Evolutionary conservation across 1,140 invertebrate genomes (phyloP).

Genomic region (Drosophila seguyi): DNA sequence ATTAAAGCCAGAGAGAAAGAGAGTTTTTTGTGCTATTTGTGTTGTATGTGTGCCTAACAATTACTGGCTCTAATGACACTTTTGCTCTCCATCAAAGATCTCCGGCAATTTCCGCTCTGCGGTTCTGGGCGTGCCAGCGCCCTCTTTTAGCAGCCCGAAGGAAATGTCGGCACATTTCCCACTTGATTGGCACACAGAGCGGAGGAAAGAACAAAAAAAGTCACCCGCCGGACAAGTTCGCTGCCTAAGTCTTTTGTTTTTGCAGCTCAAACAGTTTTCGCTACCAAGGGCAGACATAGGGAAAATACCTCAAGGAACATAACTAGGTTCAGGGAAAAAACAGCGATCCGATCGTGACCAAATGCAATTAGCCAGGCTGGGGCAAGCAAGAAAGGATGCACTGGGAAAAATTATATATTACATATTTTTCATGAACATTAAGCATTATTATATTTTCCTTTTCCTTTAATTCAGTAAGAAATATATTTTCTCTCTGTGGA

Average conservation of each 20-base stretch:
- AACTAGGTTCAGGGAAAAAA: slow-evolving; percentile 49
- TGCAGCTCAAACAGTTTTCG: slow-evolving; percentile 58
- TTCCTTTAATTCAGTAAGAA: neutral
- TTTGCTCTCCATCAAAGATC: slow-evolving; percentile 64
- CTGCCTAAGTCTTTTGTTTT: slow-evolving; percentile 72
- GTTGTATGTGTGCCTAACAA: slow-evolving; percentile 27
- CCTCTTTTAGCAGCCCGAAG: slow-evolving; percentile 56
- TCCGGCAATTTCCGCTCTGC: slow-evolving; percentile 64
- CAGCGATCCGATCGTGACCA: slow-evolving; percentile 70
- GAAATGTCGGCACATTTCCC: slow-evolving; percentile 65
- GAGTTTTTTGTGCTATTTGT: neutral
- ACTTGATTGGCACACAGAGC: slow-evolving; percentile 63
- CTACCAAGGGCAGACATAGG: slow-evolving; percentile 71
- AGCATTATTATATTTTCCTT: too few relatives aligned
- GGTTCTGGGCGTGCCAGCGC: slow-evolving; percentile 41
- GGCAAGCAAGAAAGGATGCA: slow-evolving; percentile 24
- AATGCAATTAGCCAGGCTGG: slow-evolving; percentile 74
- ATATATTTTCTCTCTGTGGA: neutral
- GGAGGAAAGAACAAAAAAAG: slow-evolving; percentile 25
- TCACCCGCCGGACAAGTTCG: slow-evolving; percentile 52
- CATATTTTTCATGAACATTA: neutral
- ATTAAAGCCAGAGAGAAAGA: slow-evolving; percentile 26
- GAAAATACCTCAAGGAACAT: slow-evolving; percentile 47
- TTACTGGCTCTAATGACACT: slow-evolving; percentile 69
- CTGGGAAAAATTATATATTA: slow-evolving; percentile 20